Conservation (phyloP, 2,113 vertebrate species). For the Bos indicus region DNA sequence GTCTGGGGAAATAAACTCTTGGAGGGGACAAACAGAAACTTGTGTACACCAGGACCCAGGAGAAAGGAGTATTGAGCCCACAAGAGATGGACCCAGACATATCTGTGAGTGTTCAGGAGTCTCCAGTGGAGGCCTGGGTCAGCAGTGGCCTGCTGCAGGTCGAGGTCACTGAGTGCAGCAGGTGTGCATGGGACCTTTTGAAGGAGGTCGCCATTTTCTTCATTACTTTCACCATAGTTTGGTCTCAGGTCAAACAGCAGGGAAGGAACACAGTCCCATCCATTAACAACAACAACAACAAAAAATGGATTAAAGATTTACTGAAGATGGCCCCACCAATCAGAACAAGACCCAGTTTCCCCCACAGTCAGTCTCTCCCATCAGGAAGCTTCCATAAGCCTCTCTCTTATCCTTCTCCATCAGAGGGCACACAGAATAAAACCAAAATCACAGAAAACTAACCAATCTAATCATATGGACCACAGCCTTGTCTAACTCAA, state of each 20-base stretch:
- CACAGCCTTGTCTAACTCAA: neutral
- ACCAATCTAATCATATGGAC: neutral
- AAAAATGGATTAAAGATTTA: too few species aligned
- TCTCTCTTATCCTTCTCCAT: neutral
- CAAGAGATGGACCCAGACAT: neutral
- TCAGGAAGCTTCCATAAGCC: neutral
- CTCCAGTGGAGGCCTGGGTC: neutral
- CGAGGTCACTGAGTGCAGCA: neutral
- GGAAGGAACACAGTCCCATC: too few species aligned
- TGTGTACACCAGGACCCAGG: neutral
- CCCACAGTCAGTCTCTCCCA: too few species aligned
- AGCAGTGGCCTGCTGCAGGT: neutral
- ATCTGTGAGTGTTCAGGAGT: neutral
- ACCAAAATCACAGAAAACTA: neutral
- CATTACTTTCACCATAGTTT: too few species aligned
- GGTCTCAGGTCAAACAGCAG: too few species aligned
- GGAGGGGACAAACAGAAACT: neutral
- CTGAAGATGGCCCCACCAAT: too few species aligned
- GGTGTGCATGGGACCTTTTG: neutral
- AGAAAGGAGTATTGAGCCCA: neutral
- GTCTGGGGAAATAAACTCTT: neutral
- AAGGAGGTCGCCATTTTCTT: neutral
- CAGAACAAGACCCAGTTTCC: too few species aligned
- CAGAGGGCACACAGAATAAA: neutral
- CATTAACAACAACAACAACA: too few species aligned